Base-by-base conservation (phyloP, 2,797 vertebrate genomes). In the Bovichtus diacanthus region DNA sequence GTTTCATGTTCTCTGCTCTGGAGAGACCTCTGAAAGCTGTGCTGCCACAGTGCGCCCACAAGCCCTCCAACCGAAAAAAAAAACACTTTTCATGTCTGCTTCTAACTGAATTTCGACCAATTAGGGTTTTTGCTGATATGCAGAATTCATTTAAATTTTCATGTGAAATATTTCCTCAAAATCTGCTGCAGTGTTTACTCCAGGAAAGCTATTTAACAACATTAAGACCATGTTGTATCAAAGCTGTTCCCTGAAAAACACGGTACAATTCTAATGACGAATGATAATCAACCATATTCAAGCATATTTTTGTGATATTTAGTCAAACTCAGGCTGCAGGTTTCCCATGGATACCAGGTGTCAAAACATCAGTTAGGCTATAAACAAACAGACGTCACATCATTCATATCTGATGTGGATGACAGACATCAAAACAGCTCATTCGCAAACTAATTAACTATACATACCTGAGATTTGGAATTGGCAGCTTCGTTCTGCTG, bases 361-460 rank as follows among this genome's bases (percentile, higher is more conserved):
- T 80, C 75, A 55, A 64, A 79, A 49, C 34, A 0, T 54, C 64
- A 21, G 51, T 19, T 19, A 5, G 46, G 47, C 41, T 36, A 5
- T 19, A 81, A 80, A 81, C 34, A 70, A 87, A 74, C 79, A 79
- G 62, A 51, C 71, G 11, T 41, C 70, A 27, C 41, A 19, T 34
- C 41, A 44, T 71, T 72, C 70, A 75, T 46, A 53, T 70, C 63
- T 51, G 54, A 75, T 25, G 65, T 36, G 56, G 56, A 50, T 53
- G 82, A 70, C 66, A 50, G 64, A 86, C 78, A 82, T 83, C 68
- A 56, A 64, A 80, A 62, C 80, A 58, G 74, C 72, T 80, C 70
- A 90, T 89, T 85, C 87, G 83, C 76, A 78, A 88, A 82, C 74
- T 82, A 86, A 91, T 92, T 86, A 89, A 47, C 84, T 69, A 71